A percentile compares a stretch with the other conserved stretches of the same genome.
Conservation (phyloP, 2,888 invertebrate species). For the Amphimallon solstitiale region DNA sequence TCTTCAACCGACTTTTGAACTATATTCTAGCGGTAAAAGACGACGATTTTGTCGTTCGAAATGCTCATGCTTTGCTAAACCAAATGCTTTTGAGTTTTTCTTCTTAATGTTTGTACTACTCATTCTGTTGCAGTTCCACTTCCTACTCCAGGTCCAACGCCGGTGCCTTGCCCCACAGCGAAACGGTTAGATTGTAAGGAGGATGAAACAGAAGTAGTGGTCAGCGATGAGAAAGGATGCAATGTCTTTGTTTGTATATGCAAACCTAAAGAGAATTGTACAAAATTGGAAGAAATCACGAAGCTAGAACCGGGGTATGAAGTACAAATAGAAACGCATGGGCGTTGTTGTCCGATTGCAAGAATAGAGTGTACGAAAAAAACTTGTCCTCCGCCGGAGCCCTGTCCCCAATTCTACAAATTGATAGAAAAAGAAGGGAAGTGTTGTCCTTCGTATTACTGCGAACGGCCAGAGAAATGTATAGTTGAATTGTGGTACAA, state of each 20-base stretch:
- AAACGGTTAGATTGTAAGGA: slow-evolving; percentile 76
- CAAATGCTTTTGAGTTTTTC: too few relatives aligned
- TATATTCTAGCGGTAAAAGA: too few relatives aligned
- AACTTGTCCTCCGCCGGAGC: slow-evolving; percentile 70
- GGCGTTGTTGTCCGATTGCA: slow-evolving; percentile 81
- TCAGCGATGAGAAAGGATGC: slow-evolving; percentile 73
- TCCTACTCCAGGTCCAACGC: slow-evolving; percentile 67
- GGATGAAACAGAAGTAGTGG: slow-evolving; percentile 76
- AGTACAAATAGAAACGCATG: slow-evolving; percentile 67
- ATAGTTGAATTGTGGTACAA: slow-evolving; percentile 69
- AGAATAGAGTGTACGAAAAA: slow-evolving; percentile 70
- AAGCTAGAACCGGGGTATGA: slow-evolving; percentile 72
- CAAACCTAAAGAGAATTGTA: slow-evolving; percentile 77
- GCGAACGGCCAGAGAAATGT: slow-evolving; percentile 75
- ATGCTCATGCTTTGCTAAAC: too few relatives aligned
- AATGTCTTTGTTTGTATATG: slow-evolving; percentile 82
- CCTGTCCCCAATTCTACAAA: slow-evolving; percentile 71
- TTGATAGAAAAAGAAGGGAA: slow-evolving; percentile 57
- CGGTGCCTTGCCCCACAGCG: slow-evolving; percentile 70
- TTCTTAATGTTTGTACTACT: too few relatives aligned
- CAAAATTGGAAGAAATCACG: slow-evolving; percentile 62
- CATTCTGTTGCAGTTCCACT: too few relatives aligned
- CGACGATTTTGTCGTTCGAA: too few relatives aligned
- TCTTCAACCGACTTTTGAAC: too few relatives aligned
- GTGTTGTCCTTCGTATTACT: slow-evolving; percentile 76